Conservation (phyloP, 2,888 invertebrate genomes). For the Oligia latruncula region DNA sequence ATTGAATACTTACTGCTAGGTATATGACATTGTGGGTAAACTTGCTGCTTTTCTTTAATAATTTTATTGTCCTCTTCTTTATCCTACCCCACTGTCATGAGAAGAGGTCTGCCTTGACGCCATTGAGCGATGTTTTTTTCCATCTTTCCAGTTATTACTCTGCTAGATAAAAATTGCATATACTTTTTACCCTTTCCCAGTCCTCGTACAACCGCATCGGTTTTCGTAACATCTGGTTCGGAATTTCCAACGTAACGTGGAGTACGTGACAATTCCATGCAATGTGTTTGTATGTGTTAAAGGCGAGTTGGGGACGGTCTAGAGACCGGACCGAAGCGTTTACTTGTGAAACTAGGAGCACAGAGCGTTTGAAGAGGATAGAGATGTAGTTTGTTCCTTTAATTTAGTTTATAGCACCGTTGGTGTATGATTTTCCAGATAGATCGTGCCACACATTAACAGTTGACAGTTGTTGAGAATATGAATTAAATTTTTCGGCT, state of each 20-base stretch:
- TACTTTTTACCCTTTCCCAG: conserved; percentile 4
- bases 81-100: background rate
- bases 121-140: background rate
- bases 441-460: background rate
- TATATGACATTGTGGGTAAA: background rate
- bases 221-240: conserved; percentile 44
- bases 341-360: conserved; percentile 16
- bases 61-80: background rate
- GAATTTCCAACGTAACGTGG: conserved; percentile 44
- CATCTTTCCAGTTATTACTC: too few relatives aligned
- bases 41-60: background rate
- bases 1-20: background rate
- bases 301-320: conserved; percentile 1
- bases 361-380: background rate
- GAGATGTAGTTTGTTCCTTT: background rate
- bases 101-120: background rate
- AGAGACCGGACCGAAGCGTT: background rate
- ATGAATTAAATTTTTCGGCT: background rate
- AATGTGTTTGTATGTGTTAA: conserved; percentile 20
- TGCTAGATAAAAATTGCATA: conserved; percentile 4
- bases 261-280: conserved; percentile 40
- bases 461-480: background rate
- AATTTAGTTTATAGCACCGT: background rate
- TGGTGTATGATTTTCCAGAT: background rate
- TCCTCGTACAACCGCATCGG: background rate